These are phyloP conservation scores for Taenaris catops DNA, from an alignment of 2,888 invertebrate genomes.

Conservation along the genomic window DNA sequence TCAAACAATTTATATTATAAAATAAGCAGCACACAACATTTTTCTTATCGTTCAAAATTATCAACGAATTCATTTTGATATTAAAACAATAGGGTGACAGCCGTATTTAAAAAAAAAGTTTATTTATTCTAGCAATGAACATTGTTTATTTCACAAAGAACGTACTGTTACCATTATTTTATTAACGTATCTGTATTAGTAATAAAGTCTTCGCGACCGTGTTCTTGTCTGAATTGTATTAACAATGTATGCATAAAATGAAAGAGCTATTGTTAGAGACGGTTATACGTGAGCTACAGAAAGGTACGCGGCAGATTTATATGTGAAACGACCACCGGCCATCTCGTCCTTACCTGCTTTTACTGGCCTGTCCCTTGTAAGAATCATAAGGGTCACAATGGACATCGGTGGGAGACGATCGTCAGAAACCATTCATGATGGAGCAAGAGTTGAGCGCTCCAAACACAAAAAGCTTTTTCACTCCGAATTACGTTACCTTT, in stretches of 20 bases:
- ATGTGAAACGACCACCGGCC: conserved; percentile 25
- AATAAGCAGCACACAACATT: no score
- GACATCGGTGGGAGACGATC: conserved; percentile 31
- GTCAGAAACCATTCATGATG: conserved; percentile 41
- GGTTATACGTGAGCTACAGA: conserved; percentile 5
- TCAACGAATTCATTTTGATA: no score
- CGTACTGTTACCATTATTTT: no score
- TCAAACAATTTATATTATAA: no score
- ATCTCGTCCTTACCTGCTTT: conserved; percentile 43
- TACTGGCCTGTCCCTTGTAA: conserved; percentile 34
- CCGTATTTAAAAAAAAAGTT: no score
- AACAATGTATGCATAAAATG: conserved; percentile 6
- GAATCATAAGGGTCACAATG: conserved; percentile 36
- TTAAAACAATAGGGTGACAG: no score
- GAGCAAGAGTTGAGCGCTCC: conserved; percentile 34
- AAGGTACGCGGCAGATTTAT: conserved; percentile 13
- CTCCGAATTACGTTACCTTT: no score
- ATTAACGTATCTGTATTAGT: neutral
- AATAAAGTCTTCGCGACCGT: neutral
- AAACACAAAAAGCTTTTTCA: no score
- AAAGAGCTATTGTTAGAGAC: conserved; percentile 6
- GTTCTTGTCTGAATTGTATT: conserved; percentile 4
- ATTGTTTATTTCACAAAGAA: no score
- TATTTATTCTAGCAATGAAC: no score
- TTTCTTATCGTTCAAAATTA: no score